Evolutionary conservation across 2,888 invertebrate genomes (phyloP).

Genomic region (Teinopalpus imperialis): DNA sequence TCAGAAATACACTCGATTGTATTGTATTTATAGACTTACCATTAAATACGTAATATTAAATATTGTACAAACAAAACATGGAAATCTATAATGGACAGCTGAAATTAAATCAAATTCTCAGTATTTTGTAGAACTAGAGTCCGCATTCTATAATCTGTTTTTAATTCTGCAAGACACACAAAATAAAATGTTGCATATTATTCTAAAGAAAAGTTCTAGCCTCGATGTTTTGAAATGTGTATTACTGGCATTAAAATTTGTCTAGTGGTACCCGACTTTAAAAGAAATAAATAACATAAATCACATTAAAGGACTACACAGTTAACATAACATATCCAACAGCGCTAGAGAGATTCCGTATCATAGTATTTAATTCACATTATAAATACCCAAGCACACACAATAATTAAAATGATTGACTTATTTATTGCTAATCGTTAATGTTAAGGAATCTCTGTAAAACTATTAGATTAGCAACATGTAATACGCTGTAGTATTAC

Average conservation of each 20-base stretch:
- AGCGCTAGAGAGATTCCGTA: constrained; percentile 38
- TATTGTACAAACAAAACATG: constrained; percentile 29
- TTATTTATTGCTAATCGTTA: constrained; percentile 39
- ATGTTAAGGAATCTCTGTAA: constrained; percentile 49
- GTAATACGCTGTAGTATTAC: constrained; percentile 41
- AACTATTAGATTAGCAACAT: constrained; percentile 39
- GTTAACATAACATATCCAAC: constrained; percentile 31
- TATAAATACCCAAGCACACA: constrained; percentile 7
- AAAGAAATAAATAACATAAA: constrained; percentile 40
- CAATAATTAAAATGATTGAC: constrained; percentile 33
- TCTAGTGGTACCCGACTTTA: constrained; percentile 22
- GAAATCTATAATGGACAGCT: not conserved
- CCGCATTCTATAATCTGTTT: no score
- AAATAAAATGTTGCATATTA: not conserved
- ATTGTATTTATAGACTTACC: constrained; percentile 12
- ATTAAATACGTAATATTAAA: no score
- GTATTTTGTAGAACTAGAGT: no score
- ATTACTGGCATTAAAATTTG: constrained; percentile 21
- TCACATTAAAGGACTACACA: constrained; percentile 32
- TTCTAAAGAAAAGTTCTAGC: constrained; percentile 2
- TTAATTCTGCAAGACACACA: not conserved
- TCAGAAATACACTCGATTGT: constrained; percentile 21
- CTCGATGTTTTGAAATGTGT: constrained; percentile 12
- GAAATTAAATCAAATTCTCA: not conserved
- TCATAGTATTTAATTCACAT: constrained; percentile 24